Base-by-base conservation (phyloP, 2,797 vertebrate species). In the Manis crassicaudata region DNA sequence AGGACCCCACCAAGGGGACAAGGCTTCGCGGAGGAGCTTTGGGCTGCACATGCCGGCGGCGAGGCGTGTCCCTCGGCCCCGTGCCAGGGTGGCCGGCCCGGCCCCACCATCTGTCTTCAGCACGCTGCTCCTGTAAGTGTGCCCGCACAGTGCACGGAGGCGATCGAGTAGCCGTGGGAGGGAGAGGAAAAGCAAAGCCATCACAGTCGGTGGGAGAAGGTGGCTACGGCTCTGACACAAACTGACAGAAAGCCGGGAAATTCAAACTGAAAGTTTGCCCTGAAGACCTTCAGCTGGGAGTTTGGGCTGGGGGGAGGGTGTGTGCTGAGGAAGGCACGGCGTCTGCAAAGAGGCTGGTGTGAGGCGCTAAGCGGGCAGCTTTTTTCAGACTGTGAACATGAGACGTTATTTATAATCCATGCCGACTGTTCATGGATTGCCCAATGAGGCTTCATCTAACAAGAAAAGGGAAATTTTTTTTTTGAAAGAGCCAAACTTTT, bases 51-150 rank as follows among this genome's bases (percentile, higher is more conserved):
- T 97, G 90, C 94, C 96, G 93, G 88, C 89, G 85, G 97, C 96
- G 94, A 98, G 98, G 98, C 98, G 97, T 40, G 97, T 96, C 89
- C 97, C 97, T 94, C 98, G 98, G 98, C 98, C 97, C 60, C 9
- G 25, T 35, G 98, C 98, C 98, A 98, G 12, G 18, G 95, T 97
- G 98, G 97, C 97, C 98, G 96, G 92, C 97, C 96, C 96, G 87
- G 90, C 90, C 46, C 93, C 67, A 94, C 98, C 98, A 98, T 98
- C 98, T 98, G 98, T 98, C 98, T 97, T 94, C 97, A 97, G 96
- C 90, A 75, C 94, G 97, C 98, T 98, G 96, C 98, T 97, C 97
- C 98, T 98, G 96, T 72, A 92, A 98, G 97, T 97, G 98, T 97
- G 98, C 95, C 85, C 94, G 98, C 97, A 94, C 97, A 94, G 97